These are phyloP conservation scores for Parasteatoda lunata DNA, from an alignment of 2,888 invertebrate genomes.

Conservation along the genomic window DNA sequence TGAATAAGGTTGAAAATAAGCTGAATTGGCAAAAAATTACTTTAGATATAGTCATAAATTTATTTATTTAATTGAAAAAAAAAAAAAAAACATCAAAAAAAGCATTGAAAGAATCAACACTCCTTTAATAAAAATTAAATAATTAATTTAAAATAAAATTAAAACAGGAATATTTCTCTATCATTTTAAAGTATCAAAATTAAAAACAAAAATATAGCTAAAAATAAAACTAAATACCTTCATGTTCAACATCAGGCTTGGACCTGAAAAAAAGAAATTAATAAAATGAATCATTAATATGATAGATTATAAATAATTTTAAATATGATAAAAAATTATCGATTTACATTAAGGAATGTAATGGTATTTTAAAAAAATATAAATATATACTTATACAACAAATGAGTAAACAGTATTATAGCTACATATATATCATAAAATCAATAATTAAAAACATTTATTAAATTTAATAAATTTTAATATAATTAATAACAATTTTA, in stretches of 20 bases:
- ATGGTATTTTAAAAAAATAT: neutral
- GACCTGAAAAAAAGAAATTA: constrained; percentile 76
- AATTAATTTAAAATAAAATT: neutral
- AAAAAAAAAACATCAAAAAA: neutral
- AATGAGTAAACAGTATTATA: no score
- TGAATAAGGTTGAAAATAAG: no score
- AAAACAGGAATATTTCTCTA: neutral
- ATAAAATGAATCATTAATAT: neutral
- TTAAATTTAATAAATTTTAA: no score
- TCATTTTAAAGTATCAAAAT: neutral
- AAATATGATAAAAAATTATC: neutral
- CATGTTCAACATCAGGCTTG: constrained; percentile 89
- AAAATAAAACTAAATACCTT: constrained; percentile 78
- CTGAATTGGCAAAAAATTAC: no score
- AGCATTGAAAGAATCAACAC: neutral
- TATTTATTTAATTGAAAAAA: neutral
- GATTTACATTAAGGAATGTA: neutral
- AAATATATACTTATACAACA: neutral
- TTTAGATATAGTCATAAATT: no score
- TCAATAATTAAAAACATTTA: no score
- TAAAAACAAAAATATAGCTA: constrained; percentile 6
- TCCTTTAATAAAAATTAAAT: neutral
- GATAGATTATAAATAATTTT: neutral
- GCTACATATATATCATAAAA: no score
- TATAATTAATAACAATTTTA: no score